phyloP scores from a whole-genome alignment of 2,888 invertebrate genomes.

The Tetanocera ferruginea region DNA sequence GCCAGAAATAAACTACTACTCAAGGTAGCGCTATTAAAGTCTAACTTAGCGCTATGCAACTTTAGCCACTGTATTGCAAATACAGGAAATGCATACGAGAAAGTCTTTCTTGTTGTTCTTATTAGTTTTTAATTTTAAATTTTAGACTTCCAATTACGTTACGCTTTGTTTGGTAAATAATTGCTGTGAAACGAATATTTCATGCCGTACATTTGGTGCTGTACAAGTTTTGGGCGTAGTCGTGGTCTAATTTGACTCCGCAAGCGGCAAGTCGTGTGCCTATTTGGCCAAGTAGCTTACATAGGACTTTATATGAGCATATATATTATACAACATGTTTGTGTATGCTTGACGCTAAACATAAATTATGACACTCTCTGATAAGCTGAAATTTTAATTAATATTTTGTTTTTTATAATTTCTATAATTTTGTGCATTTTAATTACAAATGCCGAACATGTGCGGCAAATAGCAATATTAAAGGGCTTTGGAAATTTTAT shows the following conservation, averaged over 20 bases:
- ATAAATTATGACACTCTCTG: background rate
- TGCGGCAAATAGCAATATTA: background rate
- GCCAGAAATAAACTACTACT: background rate
- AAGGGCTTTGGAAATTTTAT: slow-evolving; percentile 21
- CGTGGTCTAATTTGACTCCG: background rate
- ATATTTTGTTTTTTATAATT: background rate
- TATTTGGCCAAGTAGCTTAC: too few species aligned
- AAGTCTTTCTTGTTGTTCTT: background rate
- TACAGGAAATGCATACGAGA: background rate
- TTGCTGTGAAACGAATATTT: too few species aligned
- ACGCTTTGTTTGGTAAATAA: too few species aligned
- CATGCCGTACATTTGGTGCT: too few species aligned
- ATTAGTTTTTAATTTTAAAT: background rate
- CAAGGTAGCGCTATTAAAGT: background rate
- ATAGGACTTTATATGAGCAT: too few species aligned
- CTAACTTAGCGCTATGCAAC: too few species aligned
- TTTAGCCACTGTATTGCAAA: background rate
- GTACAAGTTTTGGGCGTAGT: too few species aligned
- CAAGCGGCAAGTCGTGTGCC: background rate
- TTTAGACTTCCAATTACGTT: background rate
- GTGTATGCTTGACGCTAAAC: background rate
- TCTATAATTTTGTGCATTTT: background rate
- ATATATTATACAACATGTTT: slow-evolving; percentile 15
- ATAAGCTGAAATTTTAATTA: slow-evolving; percentile 5
- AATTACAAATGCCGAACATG: background rate